phyloP scores from a whole-genome alignment of 2,888 invertebrate species.

The Nyleta sp. region DNA sequence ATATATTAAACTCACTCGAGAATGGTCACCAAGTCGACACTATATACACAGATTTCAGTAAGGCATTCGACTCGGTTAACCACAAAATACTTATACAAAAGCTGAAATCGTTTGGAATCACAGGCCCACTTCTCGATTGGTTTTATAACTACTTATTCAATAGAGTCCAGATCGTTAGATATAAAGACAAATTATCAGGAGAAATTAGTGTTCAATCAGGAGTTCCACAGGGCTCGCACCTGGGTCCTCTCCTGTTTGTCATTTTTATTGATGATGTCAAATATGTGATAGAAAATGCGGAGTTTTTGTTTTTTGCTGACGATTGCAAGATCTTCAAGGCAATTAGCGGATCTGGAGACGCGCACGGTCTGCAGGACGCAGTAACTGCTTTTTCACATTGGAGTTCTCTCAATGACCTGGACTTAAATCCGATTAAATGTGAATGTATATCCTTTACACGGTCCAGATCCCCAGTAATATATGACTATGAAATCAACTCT shows the following conservation, averaged over 20 bases:
- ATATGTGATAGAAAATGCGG: neutral
- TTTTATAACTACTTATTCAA: neutral
- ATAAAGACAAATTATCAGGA: neutral
- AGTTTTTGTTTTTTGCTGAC: neutral
- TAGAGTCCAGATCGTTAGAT: conserved; percentile 5
- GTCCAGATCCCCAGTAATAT: neutral
- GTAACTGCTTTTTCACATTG: neutral
- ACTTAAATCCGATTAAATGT: neutral
- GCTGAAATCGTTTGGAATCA: conserved; percentile 5
- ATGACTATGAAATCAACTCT: neutral
- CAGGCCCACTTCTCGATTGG: conserved; percentile 3
- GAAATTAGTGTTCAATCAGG: conserved; percentile 6
- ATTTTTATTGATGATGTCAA: conserved; percentile 30
- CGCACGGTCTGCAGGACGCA: too few species aligned
- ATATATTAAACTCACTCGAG: conserved; percentile 2
- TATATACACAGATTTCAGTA: conserved; percentile 22
- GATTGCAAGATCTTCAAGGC: neutral
- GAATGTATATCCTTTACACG: neutral
- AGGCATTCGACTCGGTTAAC: conserved; percentile 16
- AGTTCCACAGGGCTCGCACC: conserved; percentile 19
- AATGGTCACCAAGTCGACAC: conserved; percentile 11
- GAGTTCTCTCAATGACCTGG: neutral
- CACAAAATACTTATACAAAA: conserved; percentile 1
- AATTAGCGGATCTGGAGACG: neutral
- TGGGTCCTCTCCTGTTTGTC: conserved; percentile 21